A percentile compares a stretch with the other conserved stretches of the same genome.
Evolutionary conservation across 1,140 invertebrate species (phyloP).

Genomic region (Drosophila guanche): DNA sequence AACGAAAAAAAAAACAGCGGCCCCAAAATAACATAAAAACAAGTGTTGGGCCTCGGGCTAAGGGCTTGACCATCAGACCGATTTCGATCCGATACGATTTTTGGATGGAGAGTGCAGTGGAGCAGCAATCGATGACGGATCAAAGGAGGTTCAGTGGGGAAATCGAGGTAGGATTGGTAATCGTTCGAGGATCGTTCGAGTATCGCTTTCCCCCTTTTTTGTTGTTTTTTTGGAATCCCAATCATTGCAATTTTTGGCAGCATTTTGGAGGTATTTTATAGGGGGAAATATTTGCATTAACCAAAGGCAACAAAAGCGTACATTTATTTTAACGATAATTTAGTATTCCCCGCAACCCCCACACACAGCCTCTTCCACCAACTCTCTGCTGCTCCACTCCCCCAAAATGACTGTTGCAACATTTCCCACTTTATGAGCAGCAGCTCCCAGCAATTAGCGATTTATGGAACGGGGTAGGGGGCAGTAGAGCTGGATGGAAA

Average conservation of each 20-base stretch:
- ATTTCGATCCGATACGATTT: conserved; percentile 19
- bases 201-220: conserved; percentile 31
- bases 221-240: neutral
- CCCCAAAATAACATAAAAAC: conserved; percentile 10
- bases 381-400: neutral
- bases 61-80: conserved; percentile 18
- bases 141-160: no score
- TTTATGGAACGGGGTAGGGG: conserved; percentile 4
- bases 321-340: conserved; percentile 39
- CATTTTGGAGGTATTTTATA: no score
- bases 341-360: no score
- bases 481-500: conserved; percentile 1
- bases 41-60: conserved; percentile 32
- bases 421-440: conserved; percentile 26
- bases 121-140: no score
- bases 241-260: no score
- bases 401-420: conserved; percentile 18
- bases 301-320: conserved; percentile 19
- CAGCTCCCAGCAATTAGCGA: conserved; percentile 30
- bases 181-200: conserved; percentile 25
- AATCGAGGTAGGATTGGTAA: neutral
- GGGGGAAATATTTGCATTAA: conserved; percentile 32
- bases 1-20: conserved; percentile 1
- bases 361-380: no score
- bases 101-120: no score